These are phyloP conservation scores for Patella caerulea DNA, from an alignment of 2,888 invertebrate genomes.

Conservation along the genomic window DNA sequence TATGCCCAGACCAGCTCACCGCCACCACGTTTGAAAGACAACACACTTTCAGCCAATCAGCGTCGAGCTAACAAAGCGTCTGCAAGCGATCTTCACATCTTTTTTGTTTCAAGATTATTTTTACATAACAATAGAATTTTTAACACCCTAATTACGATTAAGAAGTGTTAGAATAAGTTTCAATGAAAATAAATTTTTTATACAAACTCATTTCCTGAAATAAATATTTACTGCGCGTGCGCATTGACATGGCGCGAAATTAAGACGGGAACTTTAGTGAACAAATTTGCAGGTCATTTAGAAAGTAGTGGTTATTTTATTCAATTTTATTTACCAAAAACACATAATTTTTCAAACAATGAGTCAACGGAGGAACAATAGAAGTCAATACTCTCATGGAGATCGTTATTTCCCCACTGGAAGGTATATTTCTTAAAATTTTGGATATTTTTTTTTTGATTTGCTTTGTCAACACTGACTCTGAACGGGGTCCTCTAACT, in stretches of 20 bases:
- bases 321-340: neutral
- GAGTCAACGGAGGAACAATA: conserved; percentile 18
- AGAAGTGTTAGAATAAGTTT: neutral
- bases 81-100: neutral
- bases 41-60: conserved; percentile 58
- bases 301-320: neutral
- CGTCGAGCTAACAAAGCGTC: conserved; percentile 26
- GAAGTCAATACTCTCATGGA: neutral
- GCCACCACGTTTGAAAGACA: conserved; percentile 65
- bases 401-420: neutral
- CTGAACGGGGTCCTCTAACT: neutral
- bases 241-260: conserved; percentile 46
- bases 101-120: conserved; percentile 2
- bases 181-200: neutral
- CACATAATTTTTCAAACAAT: conserved; percentile 24
- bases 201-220: neutral
- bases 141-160: neutral
- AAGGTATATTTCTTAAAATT: neutral
- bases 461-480: neutral
- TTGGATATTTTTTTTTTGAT: neutral
- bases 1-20: conserved; percentile 44
- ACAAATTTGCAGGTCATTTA: neutral
- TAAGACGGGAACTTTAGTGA: conserved; percentile 32
- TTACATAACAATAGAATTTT: conserved; percentile 2
- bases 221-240: conserved; percentile 35